These are phyloP conservation scores for Caretta caretta DNA, from an alignment of 2,113 vertebrate species.

Conservation along the genomic window DNA sequence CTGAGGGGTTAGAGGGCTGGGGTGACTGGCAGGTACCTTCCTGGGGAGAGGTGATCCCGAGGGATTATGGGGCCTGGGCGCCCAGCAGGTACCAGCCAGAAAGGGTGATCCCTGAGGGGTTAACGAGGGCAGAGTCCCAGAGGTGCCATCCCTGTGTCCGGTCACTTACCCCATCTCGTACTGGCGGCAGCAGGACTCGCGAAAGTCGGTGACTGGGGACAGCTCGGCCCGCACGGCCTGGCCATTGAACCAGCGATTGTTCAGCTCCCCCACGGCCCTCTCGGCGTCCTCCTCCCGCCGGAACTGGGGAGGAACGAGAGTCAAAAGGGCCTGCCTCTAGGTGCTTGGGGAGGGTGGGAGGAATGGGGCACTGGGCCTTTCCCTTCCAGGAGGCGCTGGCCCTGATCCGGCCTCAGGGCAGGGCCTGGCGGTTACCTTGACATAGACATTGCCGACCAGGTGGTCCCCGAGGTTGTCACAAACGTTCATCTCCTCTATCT, in stretches of 20 bases:
- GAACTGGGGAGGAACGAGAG: slow-evolving; percentile 32
- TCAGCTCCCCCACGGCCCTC: slow-evolving; percentile 44
- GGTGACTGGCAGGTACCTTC: no score
- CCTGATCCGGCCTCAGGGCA: fast-evolving
- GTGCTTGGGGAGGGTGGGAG: no score
- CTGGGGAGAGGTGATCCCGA: no score
- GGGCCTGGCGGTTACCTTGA: slow-evolving; percentile 38
- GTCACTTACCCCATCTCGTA: slow-evolving; percentile 63
- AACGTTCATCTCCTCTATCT: slow-evolving; percentile 71
- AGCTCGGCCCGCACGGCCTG: slow-evolving; percentile 53
- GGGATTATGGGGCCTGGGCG: no score
- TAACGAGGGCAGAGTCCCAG: neutral
- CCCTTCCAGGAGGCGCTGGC: no score
- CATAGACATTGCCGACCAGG: slow-evolving; percentile 62
- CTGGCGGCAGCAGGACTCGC: slow-evolving; percentile 55
- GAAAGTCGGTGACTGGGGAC: slow-evolving; percentile 62
- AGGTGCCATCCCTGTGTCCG: neutral
- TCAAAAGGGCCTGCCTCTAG: neutral
- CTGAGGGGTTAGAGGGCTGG: neutral
- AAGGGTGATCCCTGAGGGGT: neutral
- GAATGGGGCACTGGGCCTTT: no score
- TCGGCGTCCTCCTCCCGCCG: slow-evolving; percentile 51
- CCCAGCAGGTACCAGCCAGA: neutral
- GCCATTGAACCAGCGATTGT: slow-evolving; percentile 51
- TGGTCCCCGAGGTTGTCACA: slow-evolving; percentile 69